Evolutionary conservation across 2,888 invertebrate genomes (phyloP), one percentile per base, ranked within the genome.

Genomic region (Drosophila neonasuta): DNA sequence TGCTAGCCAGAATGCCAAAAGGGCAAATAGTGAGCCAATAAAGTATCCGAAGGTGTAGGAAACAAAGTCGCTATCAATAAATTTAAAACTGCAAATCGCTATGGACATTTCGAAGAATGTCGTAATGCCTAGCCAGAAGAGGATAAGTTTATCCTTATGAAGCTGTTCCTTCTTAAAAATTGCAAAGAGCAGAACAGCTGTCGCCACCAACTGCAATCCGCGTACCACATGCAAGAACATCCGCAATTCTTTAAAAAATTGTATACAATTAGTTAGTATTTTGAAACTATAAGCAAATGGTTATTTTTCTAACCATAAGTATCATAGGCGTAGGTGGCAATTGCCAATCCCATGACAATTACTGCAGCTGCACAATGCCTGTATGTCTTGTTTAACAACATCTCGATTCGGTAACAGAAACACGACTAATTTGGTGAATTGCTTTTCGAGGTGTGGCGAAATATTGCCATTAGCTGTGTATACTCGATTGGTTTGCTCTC

Each of bases 141-240:
- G 24, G 10, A 55, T n/a, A 1, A 61, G 30, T 1, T 56, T 59
- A 9, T 58, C 52, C 57, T 48, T 68, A 46, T 65, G 68, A 9
- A 55, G 17, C 3, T 17, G 13, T 10, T 36, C 39, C 13, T 42
- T 48, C 39, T 34, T 15, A 2, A 63, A 3, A 7, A 30, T 20
- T 6, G 57, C 58, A n/a, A 46, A 58, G 30, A 66, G 1, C 3
- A 66, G 17, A 0, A 46, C 24, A 3, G 5, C 61, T 10, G 62
- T 66, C 2, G 62, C 60, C 8, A 29, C 13, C 9, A 39, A 8
- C 2, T 71, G 41, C 4, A 64, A 4, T 4, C 13, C n/a, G 10
- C 15, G 24, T 1, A 63, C 8, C 0, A 34, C 4, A 9, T 4
- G 9, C 13, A 58, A 8, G 2, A 39, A 9, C 9, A 42, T 10